Base-by-base conservation (phyloP, 2,888 invertebrate genomes). In the Pinctada fucata region DNA sequence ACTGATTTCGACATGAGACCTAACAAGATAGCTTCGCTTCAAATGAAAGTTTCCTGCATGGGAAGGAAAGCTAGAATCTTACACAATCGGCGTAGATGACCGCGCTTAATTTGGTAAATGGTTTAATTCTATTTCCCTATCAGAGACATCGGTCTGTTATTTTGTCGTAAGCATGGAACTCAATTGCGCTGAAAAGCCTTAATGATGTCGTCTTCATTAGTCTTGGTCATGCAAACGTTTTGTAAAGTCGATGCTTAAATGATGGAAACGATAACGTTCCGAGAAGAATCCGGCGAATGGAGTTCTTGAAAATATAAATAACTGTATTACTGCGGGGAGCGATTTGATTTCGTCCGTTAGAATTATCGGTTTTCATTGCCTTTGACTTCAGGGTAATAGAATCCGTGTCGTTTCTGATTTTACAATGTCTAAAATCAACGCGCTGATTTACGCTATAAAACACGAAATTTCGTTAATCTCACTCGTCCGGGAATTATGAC, bases 1-100 rank as follows among this genome's bases (percentile, higher is more conserved):
- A 64, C 50, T 66, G 58, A 63, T 48, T 65, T 51, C 47, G 74
- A 74, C 74, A 66, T 66, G 3, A 66, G 66, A 16, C 66, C n/a
- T 74, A 74, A 74, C 74, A 66, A 65, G 74, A 65, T 74, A 49
- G 66, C 66, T 66, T 63, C 65, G 50, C 65, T 63, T 66, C 74
- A 65, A 77, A 72, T 66, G 72, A n/a, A 64, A 49, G 67, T 66
- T 77, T 78, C 78, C 78, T 73, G 73, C 58, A 58, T 63, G 64
- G 63, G 50, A 45, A 58, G 45, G 48, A 66, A 68, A 72, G 72
- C 51, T 49, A 63, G 71, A 78, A 73, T 78, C 69, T 78, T 71
- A 78, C 78, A 78, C 78, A 78, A 78, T 78, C 73, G 78, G 78
- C 73, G 78, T 73, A 78, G 72, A 78, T 68, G 73, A 73, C 73